Percentiles rank a stretch among this genome's conserved stretches.
These are phyloP conservation scores for Watsonalla binaria DNA, from an alignment of 2,888 invertebrate species.

Conservation along the genomic window DNA sequence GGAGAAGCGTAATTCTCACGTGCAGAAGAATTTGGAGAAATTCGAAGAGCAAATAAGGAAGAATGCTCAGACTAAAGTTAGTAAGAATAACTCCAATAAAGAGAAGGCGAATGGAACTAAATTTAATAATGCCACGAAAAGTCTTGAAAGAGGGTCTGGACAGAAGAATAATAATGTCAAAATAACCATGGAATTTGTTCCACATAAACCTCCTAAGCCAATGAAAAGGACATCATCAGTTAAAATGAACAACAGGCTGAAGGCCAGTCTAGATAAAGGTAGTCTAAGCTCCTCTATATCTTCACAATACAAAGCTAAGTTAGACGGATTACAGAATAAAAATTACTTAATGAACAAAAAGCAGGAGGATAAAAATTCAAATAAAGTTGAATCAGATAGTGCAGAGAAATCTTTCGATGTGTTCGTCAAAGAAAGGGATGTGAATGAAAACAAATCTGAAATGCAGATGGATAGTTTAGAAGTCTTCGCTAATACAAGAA, in stretches of 20 bases:
- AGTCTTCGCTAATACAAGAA: conserved; percentile 68
- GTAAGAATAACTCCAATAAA: conserved; percentile 65
- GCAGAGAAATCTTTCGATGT: conserved; percentile 79
- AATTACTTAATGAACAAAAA: conserved; percentile 56
- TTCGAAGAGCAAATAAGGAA: conserved; percentile 77
- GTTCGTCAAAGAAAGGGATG: conserved; percentile 80
- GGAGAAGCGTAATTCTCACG: conserved; percentile 72
- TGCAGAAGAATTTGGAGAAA: conserved; percentile 79
- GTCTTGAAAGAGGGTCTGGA: conserved; percentile 66
- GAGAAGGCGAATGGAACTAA: conserved; percentile 65
- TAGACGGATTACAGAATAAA: conserved; percentile 71
- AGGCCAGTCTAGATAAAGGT: conserved; percentile 64
- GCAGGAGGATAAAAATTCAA: conserved; percentile 60
- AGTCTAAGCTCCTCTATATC: conserved; percentile 68
- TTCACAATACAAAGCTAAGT: conserved; percentile 71
- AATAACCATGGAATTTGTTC: conserved; percentile 78
- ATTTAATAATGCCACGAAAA: conserved; percentile 65
- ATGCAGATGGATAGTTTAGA: conserved; percentile 81
- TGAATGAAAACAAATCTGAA: conserved; percentile 79
- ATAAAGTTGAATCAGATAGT: conserved; percentile 54
- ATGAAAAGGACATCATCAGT: conserved; percentile 83
- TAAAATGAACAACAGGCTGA: conserved; percentile 74
- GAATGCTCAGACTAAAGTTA: conserved; percentile 57
- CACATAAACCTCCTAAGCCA: conserved; percentile 87
- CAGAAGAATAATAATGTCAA: conserved; percentile 66